phyloP scores from a whole-genome alignment of 2,113 vertebrate species.

The Podarcis cretensis region DNA sequence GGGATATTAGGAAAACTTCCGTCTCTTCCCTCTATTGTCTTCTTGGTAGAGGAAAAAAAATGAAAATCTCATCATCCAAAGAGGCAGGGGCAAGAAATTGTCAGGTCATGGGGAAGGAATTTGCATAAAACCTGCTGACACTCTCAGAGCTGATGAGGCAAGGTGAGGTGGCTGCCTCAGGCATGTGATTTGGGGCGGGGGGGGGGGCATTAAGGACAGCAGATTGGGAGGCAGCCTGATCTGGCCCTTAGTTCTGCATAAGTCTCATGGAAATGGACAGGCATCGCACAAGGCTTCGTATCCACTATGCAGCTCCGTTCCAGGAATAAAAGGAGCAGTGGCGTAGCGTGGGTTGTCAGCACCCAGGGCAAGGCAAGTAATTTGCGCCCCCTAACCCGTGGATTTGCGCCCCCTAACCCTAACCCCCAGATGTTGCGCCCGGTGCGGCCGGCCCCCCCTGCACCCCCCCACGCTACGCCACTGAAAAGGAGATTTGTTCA shows the following conservation, averaged over 20 bases:
- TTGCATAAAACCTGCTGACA: not conserved
- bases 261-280: not conserved
- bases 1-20: not conserved
- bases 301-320: no score
- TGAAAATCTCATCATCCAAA: not conserved
- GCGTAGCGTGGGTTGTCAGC: no score
- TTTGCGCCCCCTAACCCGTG: no score
- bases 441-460: no score
- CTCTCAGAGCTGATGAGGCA: not conserved
- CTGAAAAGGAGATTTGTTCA: no score
- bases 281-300: no score
- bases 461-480: no score
- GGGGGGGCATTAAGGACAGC: not conserved
- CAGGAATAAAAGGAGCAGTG: no score
- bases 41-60: slow-evolving; percentile 19
- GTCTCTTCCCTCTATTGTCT: slow-evolving; percentile 2
- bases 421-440: no score
- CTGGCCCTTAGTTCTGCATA: not conserved
- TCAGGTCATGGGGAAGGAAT: not conserved
- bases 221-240: not conserved
- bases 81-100: not conserved
- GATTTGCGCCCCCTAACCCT: no score
- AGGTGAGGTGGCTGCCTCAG: not conserved
- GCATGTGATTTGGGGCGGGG: not conserved
- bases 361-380: no score